phyloP scores from a whole-genome alignment of 2,797 vertebrate species.

The Lycodopsis pacificus region DNA sequence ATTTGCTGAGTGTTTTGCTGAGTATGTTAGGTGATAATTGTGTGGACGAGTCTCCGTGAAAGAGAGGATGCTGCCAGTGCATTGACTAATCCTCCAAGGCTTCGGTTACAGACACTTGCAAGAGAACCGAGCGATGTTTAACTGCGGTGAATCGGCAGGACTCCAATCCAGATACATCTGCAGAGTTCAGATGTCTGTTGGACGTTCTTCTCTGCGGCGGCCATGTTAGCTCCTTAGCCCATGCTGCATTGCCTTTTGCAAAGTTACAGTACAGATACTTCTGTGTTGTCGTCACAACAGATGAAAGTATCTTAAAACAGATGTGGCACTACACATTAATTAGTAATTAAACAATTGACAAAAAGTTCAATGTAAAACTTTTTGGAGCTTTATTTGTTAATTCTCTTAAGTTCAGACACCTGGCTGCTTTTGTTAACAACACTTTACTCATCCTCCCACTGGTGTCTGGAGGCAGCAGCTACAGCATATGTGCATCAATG shows the following conservation, averaged over 20 bases:
- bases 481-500: not conserved
- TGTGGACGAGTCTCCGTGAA: conserved; percentile 36
- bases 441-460: not conserved
- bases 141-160: conserved; percentile 61
- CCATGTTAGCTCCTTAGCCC: not conserved
- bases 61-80: conserved; percentile 57
- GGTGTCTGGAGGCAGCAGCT: not conserved
- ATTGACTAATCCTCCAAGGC: conserved; percentile 65
- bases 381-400: not conserved
- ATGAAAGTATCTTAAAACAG: not conserved
- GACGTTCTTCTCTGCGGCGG: conserved; percentile 1
- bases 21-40: conserved; percentile 28
- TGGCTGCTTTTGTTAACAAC: not conserved
- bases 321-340: not conserved
- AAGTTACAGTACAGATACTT: not conserved
- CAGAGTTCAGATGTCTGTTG: conserved; percentile 2
- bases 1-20: conserved; percentile 45
- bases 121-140: conserved; percentile 34
- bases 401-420: not conserved
- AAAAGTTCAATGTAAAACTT: not conserved
- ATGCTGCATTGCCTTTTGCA: not conserved
- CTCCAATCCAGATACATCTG: conserved; percentile 6
- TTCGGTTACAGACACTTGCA: conserved; percentile 60
- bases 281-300: conserved; percentile 1
- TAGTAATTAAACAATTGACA: not conserved